phyloP scores from a whole-genome alignment of 2,113 vertebrate genomes.

The Tragelaphus buxtoni region DNA sequence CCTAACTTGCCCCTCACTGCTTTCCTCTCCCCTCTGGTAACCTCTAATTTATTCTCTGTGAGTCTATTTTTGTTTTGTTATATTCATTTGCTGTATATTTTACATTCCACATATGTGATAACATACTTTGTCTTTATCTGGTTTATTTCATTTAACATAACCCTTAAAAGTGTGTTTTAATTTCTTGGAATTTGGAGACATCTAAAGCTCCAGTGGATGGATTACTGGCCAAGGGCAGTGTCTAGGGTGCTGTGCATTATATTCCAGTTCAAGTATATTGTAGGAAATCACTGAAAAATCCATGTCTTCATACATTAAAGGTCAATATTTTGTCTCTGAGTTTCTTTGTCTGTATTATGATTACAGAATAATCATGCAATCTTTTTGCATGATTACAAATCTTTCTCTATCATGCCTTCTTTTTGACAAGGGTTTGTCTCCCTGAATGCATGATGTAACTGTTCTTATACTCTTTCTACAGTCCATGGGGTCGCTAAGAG shows the following conservation, averaged over 20 bases:
- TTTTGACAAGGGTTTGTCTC: slow-evolving; percentile 81
- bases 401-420: slow-evolving; percentile 79
- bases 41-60: background rate
- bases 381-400: slow-evolving; percentile 75
- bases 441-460: slow-evolving; percentile 74
- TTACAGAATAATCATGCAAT: slow-evolving; percentile 69
- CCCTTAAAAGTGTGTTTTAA: slow-evolving; percentile 49
- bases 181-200: slow-evolving; percentile 62
- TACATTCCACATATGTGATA: background rate
- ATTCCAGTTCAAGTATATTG: slow-evolving; percentile 88
- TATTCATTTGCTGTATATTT: background rate
- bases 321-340: slow-evolving; percentile 38
- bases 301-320: slow-evolving; percentile 64
- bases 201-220: slow-evolving; percentile 84
- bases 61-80: background rate
- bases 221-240: slow-evolving; percentile 82
- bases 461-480: background rate
- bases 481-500: no score
- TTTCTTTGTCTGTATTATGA: slow-evolving; percentile 54
- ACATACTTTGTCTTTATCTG: background rate
- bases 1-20: background rate
- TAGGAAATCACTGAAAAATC: slow-evolving; percentile 91
- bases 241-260: slow-evolving; percentile 86
- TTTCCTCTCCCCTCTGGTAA: background rate
- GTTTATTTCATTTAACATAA: background rate